Evolutionary conservation across 2,797 vertebrate genomes (phyloP).

Genomic region (Melanotaenia pygmaea): DNA sequence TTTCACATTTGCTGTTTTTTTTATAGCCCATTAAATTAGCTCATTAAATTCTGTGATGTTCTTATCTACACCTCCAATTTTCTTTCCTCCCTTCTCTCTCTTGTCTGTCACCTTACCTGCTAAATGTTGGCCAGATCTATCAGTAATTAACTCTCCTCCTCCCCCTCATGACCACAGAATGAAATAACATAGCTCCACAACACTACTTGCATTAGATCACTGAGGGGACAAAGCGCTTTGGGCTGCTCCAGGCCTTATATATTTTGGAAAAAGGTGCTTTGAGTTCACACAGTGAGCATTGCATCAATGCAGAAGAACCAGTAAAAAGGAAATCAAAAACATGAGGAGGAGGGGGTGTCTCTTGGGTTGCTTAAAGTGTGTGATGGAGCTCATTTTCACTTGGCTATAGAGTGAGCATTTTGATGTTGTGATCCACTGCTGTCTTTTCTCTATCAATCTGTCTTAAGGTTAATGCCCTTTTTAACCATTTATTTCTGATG

Average conservation of each 20-base stretch:
- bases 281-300: conserved; percentile 28
- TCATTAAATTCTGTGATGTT: conserved; percentile 24
- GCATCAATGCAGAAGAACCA: neutral
- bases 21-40: conserved; percentile 21
- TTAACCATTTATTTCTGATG: conserved; percentile 55
- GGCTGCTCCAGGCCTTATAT: conserved; percentile 66
- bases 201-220: conserved; percentile 62
- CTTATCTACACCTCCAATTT: conserved; percentile 17
- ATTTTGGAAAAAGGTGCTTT: conserved; percentile 73
- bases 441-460: conserved; percentile 61
- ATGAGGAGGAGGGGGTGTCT: neutral
- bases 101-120: conserved; percentile 17
- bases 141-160: conserved; percentile 66
- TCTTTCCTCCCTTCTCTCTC: conserved; percentile 7
- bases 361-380: conserved; percentile 28
- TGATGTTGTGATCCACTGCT: conserved; percentile 62
- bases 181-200: conserved; percentile 64
- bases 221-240: conserved; percentile 50
- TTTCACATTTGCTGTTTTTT: conserved; percentile 9
- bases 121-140: conserved; percentile 47
- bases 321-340: neutral
- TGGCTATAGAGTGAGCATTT: conserved; percentile 55
- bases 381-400: conserved; percentile 60
- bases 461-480: conserved; percentile 79
- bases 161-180: conserved; percentile 43